Evolutionary conservation across 2,888 invertebrate species (phyloP).

Genomic region (Andrena flavipes): DNA sequence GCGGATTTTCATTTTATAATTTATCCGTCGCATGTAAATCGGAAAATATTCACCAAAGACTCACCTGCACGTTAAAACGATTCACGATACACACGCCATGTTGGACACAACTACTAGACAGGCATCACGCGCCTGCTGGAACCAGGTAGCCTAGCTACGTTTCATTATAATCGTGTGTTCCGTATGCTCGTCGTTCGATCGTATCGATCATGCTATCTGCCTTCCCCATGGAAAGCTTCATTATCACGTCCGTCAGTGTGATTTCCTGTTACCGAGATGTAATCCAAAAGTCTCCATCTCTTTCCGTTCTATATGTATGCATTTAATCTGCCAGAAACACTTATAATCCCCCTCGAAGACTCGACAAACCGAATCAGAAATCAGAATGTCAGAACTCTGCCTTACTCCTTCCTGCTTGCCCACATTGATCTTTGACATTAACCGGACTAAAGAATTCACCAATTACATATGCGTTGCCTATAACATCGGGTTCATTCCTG

Average conservation of each 20-base stretch:
- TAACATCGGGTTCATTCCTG: no score
- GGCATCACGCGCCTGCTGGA: constrained; percentile 55
- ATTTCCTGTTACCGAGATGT: constrained; percentile 8
- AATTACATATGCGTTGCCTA: no score
- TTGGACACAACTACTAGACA: constrained; percentile 76
- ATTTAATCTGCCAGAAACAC: no score
- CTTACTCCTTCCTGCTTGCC: no score
- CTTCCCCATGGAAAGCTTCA: constrained; percentile 20
- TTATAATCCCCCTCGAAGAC: no score
- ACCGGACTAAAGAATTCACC: no score
- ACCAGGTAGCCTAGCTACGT: constrained; percentile 39
- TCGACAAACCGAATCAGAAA: no score
- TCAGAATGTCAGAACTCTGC: no score
- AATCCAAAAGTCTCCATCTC: not conserved
- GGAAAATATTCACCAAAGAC: constrained; percentile 59
- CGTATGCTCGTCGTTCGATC: constrained; percentile 29
- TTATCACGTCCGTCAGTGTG: not conserved
- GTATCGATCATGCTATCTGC: constrained; percentile 46
- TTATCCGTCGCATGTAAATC: constrained; percentile 19
- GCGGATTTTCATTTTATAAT: not conserved
- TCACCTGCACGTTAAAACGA: constrained; percentile 77
- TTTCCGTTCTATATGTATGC: not conserved
- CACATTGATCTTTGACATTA: no score
- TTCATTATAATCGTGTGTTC: constrained; percentile 35
- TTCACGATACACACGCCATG: constrained; percentile 79